Percentiles rank a stretch among this genome's conserved stretches.
These are phyloP conservation scores for Gallinago media DNA, from an alignment of 2,113 vertebrate genomes.

Conservation along the genomic window DNA sequence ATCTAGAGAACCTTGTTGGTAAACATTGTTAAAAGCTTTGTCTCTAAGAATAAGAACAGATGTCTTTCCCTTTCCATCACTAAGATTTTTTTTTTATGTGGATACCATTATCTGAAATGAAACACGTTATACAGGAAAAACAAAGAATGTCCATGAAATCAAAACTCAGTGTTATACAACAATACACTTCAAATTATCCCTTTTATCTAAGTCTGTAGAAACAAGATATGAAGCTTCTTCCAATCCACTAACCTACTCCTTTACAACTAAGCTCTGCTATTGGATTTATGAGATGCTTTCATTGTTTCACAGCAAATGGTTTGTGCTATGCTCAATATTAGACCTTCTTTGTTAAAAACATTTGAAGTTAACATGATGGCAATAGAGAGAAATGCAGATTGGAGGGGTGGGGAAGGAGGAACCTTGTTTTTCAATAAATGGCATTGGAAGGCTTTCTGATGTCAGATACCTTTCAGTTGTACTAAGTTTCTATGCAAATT, in stretches of 20 bases:
- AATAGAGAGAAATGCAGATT: neutral
- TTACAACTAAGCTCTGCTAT: neutral
- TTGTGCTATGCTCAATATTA: neutral
- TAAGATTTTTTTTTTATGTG: neutral
- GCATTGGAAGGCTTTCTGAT: neutral
- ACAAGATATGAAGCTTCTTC: neutral
- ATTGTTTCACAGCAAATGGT: neutral
- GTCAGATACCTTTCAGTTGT: neutral
- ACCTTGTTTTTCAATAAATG: neutral
- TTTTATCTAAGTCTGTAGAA: neutral
- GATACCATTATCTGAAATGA: neutral
- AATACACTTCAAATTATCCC: neutral
- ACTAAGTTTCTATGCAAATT: neutral
- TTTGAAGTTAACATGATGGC: neutral
- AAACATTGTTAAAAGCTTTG: neutral
- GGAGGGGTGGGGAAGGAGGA: fast-evolving
- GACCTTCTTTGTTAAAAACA: neutral
- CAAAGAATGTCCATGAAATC: neutral
- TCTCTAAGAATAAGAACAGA: neutral
- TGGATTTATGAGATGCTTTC: neutral
- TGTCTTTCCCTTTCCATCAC: neutral
- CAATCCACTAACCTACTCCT: neutral
- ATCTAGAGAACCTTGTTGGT: neutral
- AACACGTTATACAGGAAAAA: neutral
- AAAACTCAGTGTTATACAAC: neutral